Base-by-base conservation (phyloP, 2,888 invertebrate species). In the Strigamia transsilvanica region DNA sequence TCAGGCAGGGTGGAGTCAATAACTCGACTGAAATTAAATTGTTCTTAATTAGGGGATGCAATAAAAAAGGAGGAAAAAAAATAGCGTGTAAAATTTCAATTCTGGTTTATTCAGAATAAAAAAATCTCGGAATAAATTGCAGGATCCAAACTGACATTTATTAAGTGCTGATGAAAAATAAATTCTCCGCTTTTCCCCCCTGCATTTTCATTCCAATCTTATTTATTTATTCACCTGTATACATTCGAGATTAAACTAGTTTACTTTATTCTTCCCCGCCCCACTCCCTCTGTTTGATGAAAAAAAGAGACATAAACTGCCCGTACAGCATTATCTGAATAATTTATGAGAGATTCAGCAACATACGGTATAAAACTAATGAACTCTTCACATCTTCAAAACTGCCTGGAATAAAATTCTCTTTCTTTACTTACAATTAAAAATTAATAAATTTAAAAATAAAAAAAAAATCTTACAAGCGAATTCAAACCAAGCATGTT, bases 1-100 rank as follows among this genome's bases (percentile, higher is more conserved):
- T 32, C 73, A 73, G 2, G 23, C 12, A 73, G 73, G 73, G 73
- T 32, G 73, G 73, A 73, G 73, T 73, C 73, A 73, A 73, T 73
- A 73, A 73, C 73, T 9, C 32, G 73, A 32, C 73, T 73, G 73
- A 73, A 73, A 73, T 73, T 73, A 73, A 73, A 73, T 73, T 73
- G 73, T 32, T 73, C 73, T 73, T 32, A 73, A 73, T 73, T 32
- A 73, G 73, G 32, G 73, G 13, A 3, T 4, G 32, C 13, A 56
- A 56, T n/a, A n/a, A 73, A 73, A 66, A 66, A 32, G 12, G 13
- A 66, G 13, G 10, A 51, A 13, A 4, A n/a, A 4, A 18, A 6
- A 51, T 18, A 7, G 15, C 51, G 18, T 6, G 10, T 6, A 18
- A 27, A 73, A 32, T 73, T 56, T 9, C 56, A 18, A 56, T 56